Evolutionary conservation across 2,113 vertebrate species (phyloP).

Genomic region (Sceloporus tristichus): DNA sequence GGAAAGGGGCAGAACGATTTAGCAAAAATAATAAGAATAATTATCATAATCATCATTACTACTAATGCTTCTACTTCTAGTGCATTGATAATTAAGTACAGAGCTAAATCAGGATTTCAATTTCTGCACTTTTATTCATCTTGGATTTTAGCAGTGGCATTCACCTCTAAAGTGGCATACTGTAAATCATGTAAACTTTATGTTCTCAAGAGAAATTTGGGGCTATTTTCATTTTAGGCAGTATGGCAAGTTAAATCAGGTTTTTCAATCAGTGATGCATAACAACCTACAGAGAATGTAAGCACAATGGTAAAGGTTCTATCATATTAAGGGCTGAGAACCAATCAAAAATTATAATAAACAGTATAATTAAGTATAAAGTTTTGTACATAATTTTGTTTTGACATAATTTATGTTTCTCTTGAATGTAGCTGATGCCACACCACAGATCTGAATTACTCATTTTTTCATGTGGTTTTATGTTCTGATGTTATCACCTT

Average conservation of each 20-base stretch:
- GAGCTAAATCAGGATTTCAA: background rate
- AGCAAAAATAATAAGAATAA: background rate
- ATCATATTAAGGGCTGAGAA: too few species aligned
- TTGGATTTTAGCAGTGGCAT: background rate
- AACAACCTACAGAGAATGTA: background rate
- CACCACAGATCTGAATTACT: background rate
- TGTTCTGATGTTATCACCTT: background rate
- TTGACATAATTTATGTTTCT: background rate
- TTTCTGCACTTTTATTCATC: background rate
- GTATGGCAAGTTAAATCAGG: background rate
- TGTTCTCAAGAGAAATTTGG: background rate
- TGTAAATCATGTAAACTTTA: background rate
- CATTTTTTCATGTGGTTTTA: background rate
- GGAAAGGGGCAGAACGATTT: background rate
- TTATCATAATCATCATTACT: background rate
- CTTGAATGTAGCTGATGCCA: background rate
- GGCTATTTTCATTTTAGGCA: background rate
- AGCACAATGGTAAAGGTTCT: background rate
- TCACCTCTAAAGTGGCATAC: background rate
- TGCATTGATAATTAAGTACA: background rate
- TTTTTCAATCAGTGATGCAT: background rate
- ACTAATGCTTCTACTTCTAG: background rate
- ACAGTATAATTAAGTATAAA: background rate
- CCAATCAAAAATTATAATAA: background rate
- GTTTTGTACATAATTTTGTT: background rate